A percentile compares a stretch with the other conserved stretches of the same genome.
phyloP scores from a whole-genome alignment of 2,888 invertebrate genomes.

The Andrena chrysosceles region DNA sequence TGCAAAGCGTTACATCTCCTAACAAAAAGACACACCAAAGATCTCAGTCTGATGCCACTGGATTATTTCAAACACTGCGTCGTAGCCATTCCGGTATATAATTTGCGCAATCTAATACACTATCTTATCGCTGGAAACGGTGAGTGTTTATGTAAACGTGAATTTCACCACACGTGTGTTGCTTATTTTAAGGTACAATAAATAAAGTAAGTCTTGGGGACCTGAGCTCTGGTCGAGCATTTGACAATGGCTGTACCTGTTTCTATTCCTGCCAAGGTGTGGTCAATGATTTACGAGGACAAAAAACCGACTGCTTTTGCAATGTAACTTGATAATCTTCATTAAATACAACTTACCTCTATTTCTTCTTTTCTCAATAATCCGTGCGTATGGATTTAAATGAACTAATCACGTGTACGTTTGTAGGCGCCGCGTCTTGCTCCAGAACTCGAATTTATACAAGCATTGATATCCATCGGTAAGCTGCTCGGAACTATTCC shows the following conservation, averaged over 20 bases:
- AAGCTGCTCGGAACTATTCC: slow-evolving; percentile 92
- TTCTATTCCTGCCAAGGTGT: slow-evolving; percentile 94
- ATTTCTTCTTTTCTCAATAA: neutral
- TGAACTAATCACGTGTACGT: slow-evolving; percentile 38
- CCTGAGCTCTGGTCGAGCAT: slow-evolving; percentile 96
- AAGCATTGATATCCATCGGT: slow-evolving; percentile 94
- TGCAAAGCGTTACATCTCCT: slow-evolving; percentile 83
- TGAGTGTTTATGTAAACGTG: neutral
- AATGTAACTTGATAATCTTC: slow-evolving; percentile 86
- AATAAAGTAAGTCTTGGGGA: slow-evolving; percentile 93
- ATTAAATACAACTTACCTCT: slow-evolving; percentile 1
- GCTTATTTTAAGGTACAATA: slow-evolving; percentile 78
- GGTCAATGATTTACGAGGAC: slow-evolving; percentile 91
- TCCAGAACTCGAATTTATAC: slow-evolving; percentile 94
- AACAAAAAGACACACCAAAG: slow-evolving; percentile 93
- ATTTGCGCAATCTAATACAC: neutral
- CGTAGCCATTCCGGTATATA: slow-evolving; percentile 83
- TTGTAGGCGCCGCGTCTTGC: slow-evolving; percentile 91
- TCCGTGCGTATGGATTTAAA: neutral
- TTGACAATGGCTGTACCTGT: slow-evolving; percentile 98
- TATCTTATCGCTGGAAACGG: neutral
- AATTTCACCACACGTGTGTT: slow-evolving; percentile 2
- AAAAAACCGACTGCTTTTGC: slow-evolving; percentile 92
- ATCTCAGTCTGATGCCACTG: slow-evolving; percentile 93
- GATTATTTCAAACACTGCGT: slow-evolving; percentile 86